These are phyloP conservation scores for Drosophila navojoa DNA, from an alignment of 1,140 invertebrate genomes.

Conservation along the genomic window DNA sequence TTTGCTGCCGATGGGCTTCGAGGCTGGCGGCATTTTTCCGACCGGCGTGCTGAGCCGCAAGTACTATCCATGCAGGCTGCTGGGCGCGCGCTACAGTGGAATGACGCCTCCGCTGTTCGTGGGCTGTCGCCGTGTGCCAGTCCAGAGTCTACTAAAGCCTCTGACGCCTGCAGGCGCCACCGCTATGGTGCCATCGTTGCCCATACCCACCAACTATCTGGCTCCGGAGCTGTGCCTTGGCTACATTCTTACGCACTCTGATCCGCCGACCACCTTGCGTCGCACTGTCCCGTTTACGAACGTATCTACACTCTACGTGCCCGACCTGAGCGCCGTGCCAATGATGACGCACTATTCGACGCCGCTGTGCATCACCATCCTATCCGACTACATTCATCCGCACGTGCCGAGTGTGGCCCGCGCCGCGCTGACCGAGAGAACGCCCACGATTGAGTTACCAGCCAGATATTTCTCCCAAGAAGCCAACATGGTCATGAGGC, in stretches of 20 bases:
- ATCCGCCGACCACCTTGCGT: not conserved
- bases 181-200: no score
- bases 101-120: constrained; percentile 48
- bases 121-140: constrained; percentile 16
- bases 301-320: constrained; percentile 22
- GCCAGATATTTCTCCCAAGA: not conserved
- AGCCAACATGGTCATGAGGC: not conserved
- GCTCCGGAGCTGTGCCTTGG: not conserved
- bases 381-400: constrained; percentile 44
- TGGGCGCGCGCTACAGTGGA: constrained; percentile 16
- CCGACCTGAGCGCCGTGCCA: constrained; percentile 24
- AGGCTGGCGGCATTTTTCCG: constrained; percentile 37
- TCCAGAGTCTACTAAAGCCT: no score
- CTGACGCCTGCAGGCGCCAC: no score
- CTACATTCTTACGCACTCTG: not conserved
- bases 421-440: not conserved
- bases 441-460: constrained; percentile 26
- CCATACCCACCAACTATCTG: not conserved
- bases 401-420: not conserved
- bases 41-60: constrained; percentile 21
- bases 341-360: not conserved
- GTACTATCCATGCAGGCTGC: constrained; percentile 32
- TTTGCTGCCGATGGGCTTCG: constrained; percentile 26
- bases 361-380: not conserved
- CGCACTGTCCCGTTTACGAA: not conserved